A percentile compares a stretch with the other conserved stretches of the same genome.
Conservation (phyloP, 1,140 invertebrate species). For the Philotrypesis tridentata region DNA sequence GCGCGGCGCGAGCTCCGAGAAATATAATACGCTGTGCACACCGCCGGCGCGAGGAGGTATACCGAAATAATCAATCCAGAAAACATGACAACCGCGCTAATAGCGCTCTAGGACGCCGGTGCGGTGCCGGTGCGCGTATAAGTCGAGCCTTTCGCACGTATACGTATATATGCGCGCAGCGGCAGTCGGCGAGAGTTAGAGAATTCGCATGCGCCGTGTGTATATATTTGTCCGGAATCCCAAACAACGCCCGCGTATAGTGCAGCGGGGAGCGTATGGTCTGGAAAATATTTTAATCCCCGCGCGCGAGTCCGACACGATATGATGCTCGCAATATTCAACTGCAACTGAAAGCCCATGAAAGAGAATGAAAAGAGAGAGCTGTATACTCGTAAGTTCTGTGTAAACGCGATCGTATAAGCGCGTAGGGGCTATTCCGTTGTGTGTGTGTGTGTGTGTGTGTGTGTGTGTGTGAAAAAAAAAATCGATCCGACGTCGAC, state of each 20-base stretch:
- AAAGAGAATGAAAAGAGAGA: constrained; percentile 48
- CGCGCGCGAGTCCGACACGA: neutral
- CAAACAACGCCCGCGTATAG: neutral
- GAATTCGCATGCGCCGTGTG: too few relatives aligned
- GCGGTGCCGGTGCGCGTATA: too few relatives aligned
- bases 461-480: too few relatives aligned
- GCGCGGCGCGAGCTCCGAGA: too few relatives aligned
- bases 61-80: too few relatives aligned
- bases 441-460: too few relatives aligned
- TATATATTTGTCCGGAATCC: neutral
- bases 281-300: constrained; percentile 41
- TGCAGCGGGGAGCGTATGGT: neutral
- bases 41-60: too few relatives aligned
- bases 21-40: neutral
- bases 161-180: too few relatives aligned
- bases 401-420: constrained; percentile 48
- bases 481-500: constrained; percentile 17
- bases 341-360: constrained; percentile 48
- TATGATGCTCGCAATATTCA: constrained; percentile 52
- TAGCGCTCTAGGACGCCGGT: too few relatives aligned
- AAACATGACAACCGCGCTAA: too few relatives aligned
- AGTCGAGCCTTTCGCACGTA: too few relatives aligned
- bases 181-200: too few relatives aligned
- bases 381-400: constrained; percentile 55
- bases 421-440: neutral